These are phyloP conservation scores for Engraulis encrasicolus DNA, from an alignment of 2,113 vertebrate species.

Conservation along the genomic window DNA sequence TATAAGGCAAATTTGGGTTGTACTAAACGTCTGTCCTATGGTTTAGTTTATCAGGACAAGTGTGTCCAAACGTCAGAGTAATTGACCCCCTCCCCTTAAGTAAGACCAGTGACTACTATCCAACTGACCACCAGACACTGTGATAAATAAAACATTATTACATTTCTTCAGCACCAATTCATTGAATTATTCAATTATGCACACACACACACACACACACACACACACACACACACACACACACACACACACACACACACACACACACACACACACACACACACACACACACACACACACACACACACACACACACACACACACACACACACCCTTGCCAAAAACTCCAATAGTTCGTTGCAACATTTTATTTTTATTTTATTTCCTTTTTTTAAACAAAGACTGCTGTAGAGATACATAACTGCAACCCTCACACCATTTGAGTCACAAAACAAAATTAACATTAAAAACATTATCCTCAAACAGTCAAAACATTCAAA, in stretches of 20 bases:
- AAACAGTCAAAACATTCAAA: background rate
- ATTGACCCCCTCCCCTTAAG: background rate
- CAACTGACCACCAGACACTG: conserved; percentile 14
- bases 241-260: too few relatives aligned
- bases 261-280: too few relatives aligned
- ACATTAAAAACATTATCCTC: background rate
- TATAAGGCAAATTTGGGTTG: background rate
- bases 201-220: too few relatives aligned
- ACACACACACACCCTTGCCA: too few relatives aligned
- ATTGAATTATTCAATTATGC: background rate
- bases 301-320: too few relatives aligned
- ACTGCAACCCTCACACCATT: background rate
- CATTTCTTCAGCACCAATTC: background rate
- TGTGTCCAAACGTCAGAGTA: conserved; percentile 3
- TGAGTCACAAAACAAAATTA: background rate
- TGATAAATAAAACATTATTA: conserved; percentile 18
- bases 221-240: too few relatives aligned
- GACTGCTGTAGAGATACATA: background rate
- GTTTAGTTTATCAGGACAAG: background rate
- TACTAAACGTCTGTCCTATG: background rate
- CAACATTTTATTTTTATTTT: conserved; percentile 3
- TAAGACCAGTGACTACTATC: background rate
- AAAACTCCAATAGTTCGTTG: too few relatives aligned
- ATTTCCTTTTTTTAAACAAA: background rate
- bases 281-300: too few relatives aligned